Base-by-base conservation (phyloP, 2,888 invertebrate species). In the Calephelis perditalis region DNA sequence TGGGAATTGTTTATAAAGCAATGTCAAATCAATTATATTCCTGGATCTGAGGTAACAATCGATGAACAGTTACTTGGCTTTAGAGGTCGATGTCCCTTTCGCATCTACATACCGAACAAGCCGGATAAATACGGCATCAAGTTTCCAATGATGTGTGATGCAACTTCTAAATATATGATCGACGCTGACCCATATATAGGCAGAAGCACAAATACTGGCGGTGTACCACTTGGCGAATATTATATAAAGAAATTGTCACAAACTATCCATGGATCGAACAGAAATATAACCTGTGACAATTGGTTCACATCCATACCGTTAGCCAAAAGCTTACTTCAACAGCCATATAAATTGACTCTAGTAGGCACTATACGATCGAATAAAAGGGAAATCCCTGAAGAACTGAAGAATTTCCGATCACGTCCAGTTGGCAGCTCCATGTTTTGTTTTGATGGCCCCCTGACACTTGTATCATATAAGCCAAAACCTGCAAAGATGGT, bases 71-170 rank as follows among this genome's bases (percentile, higher is more conserved):
- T 68, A 6, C 40, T 65, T 0, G 65, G 63, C 3, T 68, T 68
- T 54, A 59, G 67, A 15, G 68, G 66, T 45, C 58, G 68, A 26
- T 68, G 64, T 49, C 63, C 60, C 0, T 67, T 67, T 47, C 12
- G 63, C 47, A 63, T 64, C 63, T 67, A 68, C 10, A 67, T 66
- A 15, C 67, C 67, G 5, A 66, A 67, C 55, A 68, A 68, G 49
- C 65, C 67, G 0, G 60, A 57, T 49, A 66, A 68, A 60, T 65
- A 68, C 63, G 65, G 65, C 3, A 55, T 66, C 26, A 68, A 68
- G 47, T 11, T 66, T 26, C 63, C 62, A 0, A 68, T 64, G 64
- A 54, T 65, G 58, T 59, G 57, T 58, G 44, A 62, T 36, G 56
- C 49, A 57, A 56, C 7, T 58, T 65, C 43, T 59, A 56, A 55